These are phyloP conservation scores for Stomatorhinus ivindoensis DNA, from an alignment of 2,113 vertebrate species.

Conservation along the genomic window DNA sequence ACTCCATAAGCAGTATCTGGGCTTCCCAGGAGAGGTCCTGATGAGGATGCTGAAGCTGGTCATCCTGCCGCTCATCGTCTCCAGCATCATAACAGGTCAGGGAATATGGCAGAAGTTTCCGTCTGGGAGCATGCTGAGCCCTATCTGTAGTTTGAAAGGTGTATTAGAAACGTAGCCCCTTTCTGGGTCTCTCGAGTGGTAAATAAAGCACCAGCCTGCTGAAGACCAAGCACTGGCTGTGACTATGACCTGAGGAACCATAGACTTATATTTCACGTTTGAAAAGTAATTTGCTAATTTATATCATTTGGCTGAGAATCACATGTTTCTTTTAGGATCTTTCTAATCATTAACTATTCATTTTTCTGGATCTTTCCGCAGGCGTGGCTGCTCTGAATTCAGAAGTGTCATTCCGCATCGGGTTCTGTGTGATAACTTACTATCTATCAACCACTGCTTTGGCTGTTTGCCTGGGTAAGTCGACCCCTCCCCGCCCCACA, in stretches of 20 bases:
- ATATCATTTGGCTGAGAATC: background rate
- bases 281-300: background rate
- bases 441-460: conserved; percentile 68
- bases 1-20: conserved; percentile 68
- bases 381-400: conserved; percentile 54
- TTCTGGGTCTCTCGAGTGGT: background rate
- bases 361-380: background rate
- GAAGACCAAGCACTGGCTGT: background rate
- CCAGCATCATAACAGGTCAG: conserved; percentile 75
- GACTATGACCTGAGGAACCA: background rate
- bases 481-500: background rate
- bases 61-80: conserved; percentile 71
- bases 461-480: conserved; percentile 70
- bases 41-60: conserved; percentile 77
- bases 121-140: background rate
- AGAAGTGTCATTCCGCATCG: conserved; percentile 65
- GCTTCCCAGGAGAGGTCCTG: conserved; percentile 72
- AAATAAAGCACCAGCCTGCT: background rate
- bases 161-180: background rate
- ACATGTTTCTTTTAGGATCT: background rate
- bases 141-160: background rate
- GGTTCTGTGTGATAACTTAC: conserved; percentile 64
- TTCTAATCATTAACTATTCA: background rate
- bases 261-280: conserved; percentile 25
- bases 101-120: background rate